A percentile compares a stretch with the other conserved stretches of the same genome.
Conservation (phyloP, 2,888 invertebrate species). For the Drosophila meridiana region DNA sequence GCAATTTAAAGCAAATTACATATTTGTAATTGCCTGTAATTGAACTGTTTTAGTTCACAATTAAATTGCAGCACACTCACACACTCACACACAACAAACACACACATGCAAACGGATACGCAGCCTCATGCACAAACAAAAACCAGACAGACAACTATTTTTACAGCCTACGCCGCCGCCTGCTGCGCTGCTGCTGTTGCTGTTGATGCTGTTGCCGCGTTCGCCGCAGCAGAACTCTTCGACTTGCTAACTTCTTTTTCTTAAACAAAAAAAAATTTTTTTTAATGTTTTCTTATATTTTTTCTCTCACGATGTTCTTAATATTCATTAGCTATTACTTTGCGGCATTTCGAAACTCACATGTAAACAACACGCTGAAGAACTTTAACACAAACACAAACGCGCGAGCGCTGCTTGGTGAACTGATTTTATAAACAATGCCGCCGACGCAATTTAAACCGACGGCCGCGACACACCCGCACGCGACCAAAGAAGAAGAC, state of each 20-base stretch:
- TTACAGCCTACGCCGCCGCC: constrained; percentile 58
- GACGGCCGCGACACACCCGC: constrained; percentile 64
- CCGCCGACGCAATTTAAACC: constrained; percentile 69
- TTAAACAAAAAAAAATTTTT: not conserved
- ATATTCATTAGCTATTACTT: constrained; percentile 41
- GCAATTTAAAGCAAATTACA: constrained; percentile 68
- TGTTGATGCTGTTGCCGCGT: constrained; percentile 32
- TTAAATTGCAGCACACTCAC: constrained; percentile 66
- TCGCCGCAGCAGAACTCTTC: constrained; percentile 53
- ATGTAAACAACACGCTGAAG: constrained; percentile 37
- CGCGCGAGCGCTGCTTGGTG: constrained; percentile 27
- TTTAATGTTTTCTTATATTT: constrained; percentile 2
- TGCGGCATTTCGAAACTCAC: constrained; percentile 62
- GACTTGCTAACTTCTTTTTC: constrained; percentile 28
- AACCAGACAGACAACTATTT: constrained; percentile 67
- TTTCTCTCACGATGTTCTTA: constrained; percentile 29
- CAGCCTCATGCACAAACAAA: constrained; percentile 45
- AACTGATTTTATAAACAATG: constrained; percentile 66
- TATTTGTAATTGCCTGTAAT: constrained; percentile 69
- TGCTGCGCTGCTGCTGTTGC: constrained; percentile 55
- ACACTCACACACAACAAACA: constrained; percentile 21
- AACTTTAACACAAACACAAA: constrained; percentile 41
- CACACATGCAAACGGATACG: constrained; percentile 34
- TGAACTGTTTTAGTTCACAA: constrained; percentile 73
- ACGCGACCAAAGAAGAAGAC: constrained; percentile 52